Evolutionary conservation across 1,140 invertebrate genomes (phyloP).

Genomic region (Oryctes rhinoceros): DNA sequence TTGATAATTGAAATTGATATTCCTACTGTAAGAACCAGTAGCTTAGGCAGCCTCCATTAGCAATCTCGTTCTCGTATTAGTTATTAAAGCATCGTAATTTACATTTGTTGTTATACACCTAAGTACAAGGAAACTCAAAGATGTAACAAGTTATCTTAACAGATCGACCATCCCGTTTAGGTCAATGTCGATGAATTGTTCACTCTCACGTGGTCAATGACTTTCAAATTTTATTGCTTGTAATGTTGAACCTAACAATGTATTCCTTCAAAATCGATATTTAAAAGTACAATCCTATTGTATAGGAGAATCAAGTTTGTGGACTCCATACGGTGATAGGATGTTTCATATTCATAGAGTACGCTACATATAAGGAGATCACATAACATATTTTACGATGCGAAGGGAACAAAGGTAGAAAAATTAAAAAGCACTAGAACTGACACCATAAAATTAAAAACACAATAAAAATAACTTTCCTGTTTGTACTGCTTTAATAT

Average conservation of each 20-base stretch:
- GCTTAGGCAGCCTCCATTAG: too few species aligned
- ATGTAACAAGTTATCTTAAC: too few species aligned
- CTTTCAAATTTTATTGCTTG: neutral
- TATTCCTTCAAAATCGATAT: neutral
- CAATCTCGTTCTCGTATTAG: too few species aligned
- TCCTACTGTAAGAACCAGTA: too few species aligned
- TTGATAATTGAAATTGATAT: too few species aligned
- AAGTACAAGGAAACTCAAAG: too few species aligned
- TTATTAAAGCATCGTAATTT: too few species aligned
- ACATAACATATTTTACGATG: neutral
- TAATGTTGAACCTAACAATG: neutral
- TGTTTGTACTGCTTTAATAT: slow-evolving; percentile 30
- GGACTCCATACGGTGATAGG: neutral
- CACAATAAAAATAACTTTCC: slow-evolving; percentile 31
- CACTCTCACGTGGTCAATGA: neutral
- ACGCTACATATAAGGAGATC: neutral
- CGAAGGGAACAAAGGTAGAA: slow-evolving; percentile 23
- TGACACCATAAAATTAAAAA: slow-evolving; percentile 37
- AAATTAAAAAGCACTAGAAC: slow-evolving; percentile 34
- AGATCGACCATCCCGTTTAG: neutral
- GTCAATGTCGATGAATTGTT: slow-evolving; percentile 3
- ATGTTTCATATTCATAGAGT: slow-evolving; percentile 3
- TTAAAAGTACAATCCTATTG: neutral
- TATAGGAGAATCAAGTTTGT: neutral
- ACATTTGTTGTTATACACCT: too few species aligned